Evolutionary conservation across 2,888 invertebrate genomes (phyloP), one percentile per base, ranked within the genome.

Genomic region (Osmoderma eremita): DNA sequence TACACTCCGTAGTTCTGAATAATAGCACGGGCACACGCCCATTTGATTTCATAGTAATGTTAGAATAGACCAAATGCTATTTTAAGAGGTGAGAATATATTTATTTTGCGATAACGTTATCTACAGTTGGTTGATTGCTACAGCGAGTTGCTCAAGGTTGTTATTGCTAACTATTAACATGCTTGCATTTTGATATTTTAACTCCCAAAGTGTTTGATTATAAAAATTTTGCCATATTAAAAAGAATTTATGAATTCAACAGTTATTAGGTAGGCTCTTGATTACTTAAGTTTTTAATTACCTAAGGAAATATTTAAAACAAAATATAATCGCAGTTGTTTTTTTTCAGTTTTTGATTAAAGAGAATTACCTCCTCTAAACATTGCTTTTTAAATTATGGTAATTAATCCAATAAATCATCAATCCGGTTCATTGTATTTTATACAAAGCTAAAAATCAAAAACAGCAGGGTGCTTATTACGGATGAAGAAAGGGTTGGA

Each of bases 71-170:
- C 6, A 15, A 53, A 17, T 18, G 53, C 53, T 53, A 53, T 53
- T 53, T 53, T 53, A 53, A 38, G 38, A 53, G 18, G 5, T 18
- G 53, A 53, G 18, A 58, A 24, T 42, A 22, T 58, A 58, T 58
- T 58, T 58, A 42, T 42, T 15, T 41, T 58, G 24, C 24, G 58
- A 58, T 58, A 58, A 42, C 58, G 58, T 58, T 58, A 58, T 58
- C 58, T 15, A 22, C 10, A 30, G 15, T 15, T 15, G 0, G 8
- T 4, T 45, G 15, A 17, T 45, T 15, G 15, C 5, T n/a, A 45
- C 3, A 15, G 8, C 1, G 10, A 15, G 6, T 45, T 45, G 3
- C 13, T 8, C 18, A 45, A 45, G 18, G 45, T 45, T 18, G 15
- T 45, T 45, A 10, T 2, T 13, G 17, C 18, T 15, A 8, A 45